Conservation (phyloP, 2,888 invertebrate genomes). For the Strigamia crassipes region DNA sequence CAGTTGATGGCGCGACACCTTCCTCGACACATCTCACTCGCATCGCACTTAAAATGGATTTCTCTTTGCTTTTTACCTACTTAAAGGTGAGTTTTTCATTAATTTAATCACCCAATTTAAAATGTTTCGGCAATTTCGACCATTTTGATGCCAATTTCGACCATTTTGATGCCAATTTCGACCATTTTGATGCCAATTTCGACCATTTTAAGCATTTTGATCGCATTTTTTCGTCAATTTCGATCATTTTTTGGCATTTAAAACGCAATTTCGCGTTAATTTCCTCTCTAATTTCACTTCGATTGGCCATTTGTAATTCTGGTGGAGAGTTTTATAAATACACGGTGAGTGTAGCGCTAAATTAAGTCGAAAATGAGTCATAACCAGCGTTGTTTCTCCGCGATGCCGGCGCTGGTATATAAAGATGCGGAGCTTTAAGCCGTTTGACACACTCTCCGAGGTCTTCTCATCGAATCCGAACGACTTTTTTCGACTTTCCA, state of each 20-base stretch:
- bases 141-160: too few relatives aligned
- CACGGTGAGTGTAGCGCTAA: not conserved
- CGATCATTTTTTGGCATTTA: too few relatives aligned
- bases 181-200: too few relatives aligned
- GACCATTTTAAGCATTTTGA: too few relatives aligned
- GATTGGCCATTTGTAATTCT: not conserved
- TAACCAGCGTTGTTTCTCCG: not conserved
- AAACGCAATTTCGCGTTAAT: too few relatives aligned
- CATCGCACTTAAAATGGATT: not conserved
- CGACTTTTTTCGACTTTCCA: not conserved
- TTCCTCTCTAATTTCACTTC: too few relatives aligned
- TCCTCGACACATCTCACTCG: too few relatives aligned
- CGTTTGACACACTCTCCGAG: not conserved
- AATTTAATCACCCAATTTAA: not conserved
- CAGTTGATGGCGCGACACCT: not conserved
- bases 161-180: too few relatives aligned
- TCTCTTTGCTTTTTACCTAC: not conserved
- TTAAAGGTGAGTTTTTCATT: not conserved
- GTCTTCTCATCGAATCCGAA: not conserved
- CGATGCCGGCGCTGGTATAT: not conserved
- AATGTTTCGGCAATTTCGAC: too few relatives aligned
- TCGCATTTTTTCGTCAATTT: too few relatives aligned
- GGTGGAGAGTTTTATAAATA: not conserved
- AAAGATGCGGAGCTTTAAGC: not conserved
- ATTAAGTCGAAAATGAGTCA: slow-evolving; percentile 10